These are phyloP conservation scores for Empis livida DNA, from an alignment of 2,888 invertebrate species.

Conservation along the genomic window DNA sequence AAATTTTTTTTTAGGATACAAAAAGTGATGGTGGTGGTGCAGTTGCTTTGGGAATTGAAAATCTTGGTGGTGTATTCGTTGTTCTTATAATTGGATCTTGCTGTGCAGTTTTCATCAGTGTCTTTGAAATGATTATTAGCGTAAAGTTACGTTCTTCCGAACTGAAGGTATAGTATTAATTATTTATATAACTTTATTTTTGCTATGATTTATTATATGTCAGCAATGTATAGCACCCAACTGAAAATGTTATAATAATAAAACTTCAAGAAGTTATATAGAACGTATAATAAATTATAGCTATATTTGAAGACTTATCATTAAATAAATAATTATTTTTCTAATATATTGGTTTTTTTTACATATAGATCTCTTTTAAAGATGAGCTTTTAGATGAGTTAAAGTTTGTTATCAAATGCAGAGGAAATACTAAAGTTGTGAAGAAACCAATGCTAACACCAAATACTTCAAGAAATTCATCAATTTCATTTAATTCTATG, in stretches of 20 bases:
- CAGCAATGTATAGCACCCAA: too few species aligned
- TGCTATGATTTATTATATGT: too few species aligned
- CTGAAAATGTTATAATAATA: too few species aligned
- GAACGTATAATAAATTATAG: too few species aligned
- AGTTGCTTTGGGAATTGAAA: slow-evolving; percentile 43
- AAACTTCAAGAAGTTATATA: too few species aligned
- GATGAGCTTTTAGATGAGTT: slow-evolving; percentile 3
- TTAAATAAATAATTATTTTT: not conserved
- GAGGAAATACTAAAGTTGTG: slow-evolving; percentile 1
- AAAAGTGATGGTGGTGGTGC: slow-evolving; percentile 27
- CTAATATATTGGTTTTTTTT: not conserved
- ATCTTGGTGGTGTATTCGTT: slow-evolving; percentile 50
- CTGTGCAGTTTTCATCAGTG: slow-evolving; percentile 27
- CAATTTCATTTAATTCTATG: not conserved
- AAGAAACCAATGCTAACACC: not conserved
- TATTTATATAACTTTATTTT: too few species aligned
- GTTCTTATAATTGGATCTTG: slow-evolving; percentile 41
- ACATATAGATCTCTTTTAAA: slow-evolving; percentile 2
- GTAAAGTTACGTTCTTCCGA: slow-evolving; percentile 29
- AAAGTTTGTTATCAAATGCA: slow-evolving; percentile 6
- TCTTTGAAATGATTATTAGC: slow-evolving; percentile 29
- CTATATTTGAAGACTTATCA: too few species aligned
- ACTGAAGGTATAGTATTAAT: slow-evolving; percentile 24
- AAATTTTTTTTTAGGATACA: slow-evolving; percentile 18
- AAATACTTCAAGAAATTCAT: not conserved